Evolutionary conservation across 2,797 vertebrate species (phyloP), one percentile per base, ranked within the genome.

Genomic region (Prunella strophiata): DNA sequence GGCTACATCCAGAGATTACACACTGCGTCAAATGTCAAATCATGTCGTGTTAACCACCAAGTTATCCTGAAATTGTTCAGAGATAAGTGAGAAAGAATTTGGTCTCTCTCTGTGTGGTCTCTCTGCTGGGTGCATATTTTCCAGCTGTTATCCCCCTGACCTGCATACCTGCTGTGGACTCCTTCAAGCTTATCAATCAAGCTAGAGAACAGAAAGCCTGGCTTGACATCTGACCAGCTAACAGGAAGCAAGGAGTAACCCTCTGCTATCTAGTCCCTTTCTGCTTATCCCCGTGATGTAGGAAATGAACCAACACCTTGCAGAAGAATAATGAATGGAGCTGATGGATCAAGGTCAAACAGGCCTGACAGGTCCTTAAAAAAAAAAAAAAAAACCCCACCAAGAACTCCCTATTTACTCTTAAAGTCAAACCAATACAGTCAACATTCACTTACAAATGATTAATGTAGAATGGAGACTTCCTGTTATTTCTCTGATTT

Each of bases 31-130:
- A 88, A 75, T 82, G 90, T 91, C 95, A 93, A 67, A 96, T 88
- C 88, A 59, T 26, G 81, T 93, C 11, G 12, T 48, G 54, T 95
- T 96, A 97, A 96, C 89, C 71, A 80, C 85, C 36, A 91, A 91
- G 86, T 96, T 96, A 95, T 91, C 85, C 92, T 95, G 94, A 96
- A 97, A 96, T 79, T 91, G 89, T 95, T 96, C 96, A 70, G 76
- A 20, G 14, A 90, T 83, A 97, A 97, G 91, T 66, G 61, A 97
- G 96, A 97, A 98, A 92, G 91, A 97, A 97, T 98, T 97, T 97
- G 96, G 63, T 94, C 96, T 97, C 98, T 98, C 97, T 97, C 97
- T 99, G 98, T 98, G 98, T 98, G 98, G 98, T 98, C 98, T 98
- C 91, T 94, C 95, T 96, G 97, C 97, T 97, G 96, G 85, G 91